Evolutionary conservation across 2,113 vertebrate species (phyloP), one percentile per base, ranked within the genome.

Genomic region (Corynorhinus townsendii): DNA sequence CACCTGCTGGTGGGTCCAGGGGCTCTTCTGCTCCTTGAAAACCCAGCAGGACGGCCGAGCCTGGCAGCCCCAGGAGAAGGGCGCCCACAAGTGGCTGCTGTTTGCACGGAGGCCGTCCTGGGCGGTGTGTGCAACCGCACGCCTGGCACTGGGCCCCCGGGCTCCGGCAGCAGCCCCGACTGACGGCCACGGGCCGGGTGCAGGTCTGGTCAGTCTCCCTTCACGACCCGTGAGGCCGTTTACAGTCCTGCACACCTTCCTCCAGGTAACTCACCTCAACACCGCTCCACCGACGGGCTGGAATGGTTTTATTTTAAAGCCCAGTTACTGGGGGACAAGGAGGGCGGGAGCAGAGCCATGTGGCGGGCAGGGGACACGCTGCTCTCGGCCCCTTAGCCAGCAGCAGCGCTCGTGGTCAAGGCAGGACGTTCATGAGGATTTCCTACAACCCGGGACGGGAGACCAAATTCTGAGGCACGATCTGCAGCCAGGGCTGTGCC

Each of bases 151-250:
- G 26, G 77, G 24, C 15, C 52, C 26, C 0, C 0, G 7, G 28
- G 15, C 54, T 20, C 84, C 1, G 0, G 38, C 49, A 33, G 38
- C 38, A 33, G 56, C 16, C 22, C 16, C 43, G 79, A 26, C 4
- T 11, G 79, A 26, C 4, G 7, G 22, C 40, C 8, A 2, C 22
- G n/a, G 43, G 15, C 72, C 5, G 9, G 69, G 11, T 11, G 24
- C 72, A 69, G 5, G 49, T 11, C 2, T 19, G 17, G 40, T 62
- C 33, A 4, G 52, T 16, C 20, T 9, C 22, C 75, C 33, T 24
- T 14, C 43, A 3, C 5, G 7, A 2, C 8, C 4, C 16, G 7
- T 40, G 43, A n/a, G 1, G 24, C 26, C 3, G 16, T 0, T 2
- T 4, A 5, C 9, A 16, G 10, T 10, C 40, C 85, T 15, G 35